Conservation (phyloP, 2,113 vertebrate genomes). For the Motacilla alba region DNA sequence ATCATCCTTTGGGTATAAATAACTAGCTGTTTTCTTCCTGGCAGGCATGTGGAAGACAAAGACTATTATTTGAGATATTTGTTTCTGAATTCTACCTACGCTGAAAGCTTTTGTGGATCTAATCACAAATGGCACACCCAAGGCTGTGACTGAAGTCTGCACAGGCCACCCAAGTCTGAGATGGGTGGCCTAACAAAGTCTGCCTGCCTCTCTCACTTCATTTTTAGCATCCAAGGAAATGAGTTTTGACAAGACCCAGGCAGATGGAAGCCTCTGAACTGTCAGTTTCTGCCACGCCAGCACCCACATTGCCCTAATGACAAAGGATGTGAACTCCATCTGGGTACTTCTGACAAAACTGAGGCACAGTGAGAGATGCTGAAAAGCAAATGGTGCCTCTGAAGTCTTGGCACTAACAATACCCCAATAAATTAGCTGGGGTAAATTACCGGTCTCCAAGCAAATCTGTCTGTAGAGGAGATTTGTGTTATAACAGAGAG, state of each 20-base stretch:
- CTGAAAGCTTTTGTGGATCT: not conserved
- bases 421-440: not conserved
- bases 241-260: not conserved
- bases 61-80: not conserved
- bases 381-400: not conserved
- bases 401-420: not conserved
- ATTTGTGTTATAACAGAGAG: not conserved
- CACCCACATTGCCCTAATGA: not conserved
- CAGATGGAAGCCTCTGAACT: not conserved
- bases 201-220: not conserved
- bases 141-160: not conserved
- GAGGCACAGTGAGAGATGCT: not conserved
- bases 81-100: not conserved
- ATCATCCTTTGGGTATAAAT: not conserved
- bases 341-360: not conserved
- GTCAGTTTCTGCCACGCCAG: not conserved
- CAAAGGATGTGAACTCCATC: not conserved
- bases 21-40: not conserved
- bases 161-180: not conserved
- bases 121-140: not conserved
- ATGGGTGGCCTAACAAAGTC: not conserved
- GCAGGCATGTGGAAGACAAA: not conserved
- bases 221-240: not conserved
- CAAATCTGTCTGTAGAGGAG: not conserved
- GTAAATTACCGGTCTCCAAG: not conserved